A percentile compares a stretch with the other conserved stretches of the same genome.
Conservation (phyloP, 2,797 vertebrate species). For the Muraenolepis orangiensis region DNA sequence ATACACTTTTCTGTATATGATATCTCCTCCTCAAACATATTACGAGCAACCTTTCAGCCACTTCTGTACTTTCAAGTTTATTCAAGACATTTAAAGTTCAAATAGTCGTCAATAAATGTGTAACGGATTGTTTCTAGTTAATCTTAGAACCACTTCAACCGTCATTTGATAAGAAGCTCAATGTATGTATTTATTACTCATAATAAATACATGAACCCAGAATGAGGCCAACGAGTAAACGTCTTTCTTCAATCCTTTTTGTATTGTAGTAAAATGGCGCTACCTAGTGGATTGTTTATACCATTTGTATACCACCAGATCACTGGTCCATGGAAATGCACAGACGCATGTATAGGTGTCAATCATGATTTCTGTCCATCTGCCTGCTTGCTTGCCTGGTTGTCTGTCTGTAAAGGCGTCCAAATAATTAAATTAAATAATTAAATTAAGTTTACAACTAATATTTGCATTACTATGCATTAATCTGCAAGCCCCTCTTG, state of each 20-base stretch:
- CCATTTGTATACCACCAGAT: background rate
- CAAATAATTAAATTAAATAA: too few species aligned
- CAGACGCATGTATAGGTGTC: background rate
- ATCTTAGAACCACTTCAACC: background rate
- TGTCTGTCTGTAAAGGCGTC: background rate
- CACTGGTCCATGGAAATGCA: background rate
- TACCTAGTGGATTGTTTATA: slow-evolving; percentile 37
- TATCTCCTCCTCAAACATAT: background rate
- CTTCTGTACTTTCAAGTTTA: background rate
- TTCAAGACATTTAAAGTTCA: background rate
- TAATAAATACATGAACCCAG: background rate
- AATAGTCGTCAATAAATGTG: background rate
- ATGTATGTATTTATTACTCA: background rate
- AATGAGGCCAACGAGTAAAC: background rate
- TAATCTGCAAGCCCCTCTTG: background rate
- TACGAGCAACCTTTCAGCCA: background rate
- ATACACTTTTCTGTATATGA: background rate
- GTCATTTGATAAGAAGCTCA: background rate
- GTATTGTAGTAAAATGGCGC: slow-evolving; percentile 11
- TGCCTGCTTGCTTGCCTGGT: background rate
- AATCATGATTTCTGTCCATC: background rate
- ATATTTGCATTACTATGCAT: too few species aligned
- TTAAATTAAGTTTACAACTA: too few species aligned
- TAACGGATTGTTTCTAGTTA: too few species aligned
- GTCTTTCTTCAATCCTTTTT: background rate